Conservation (phyloP, 2,888 invertebrate species). For the Coelogynopora nodosa region DNA sequence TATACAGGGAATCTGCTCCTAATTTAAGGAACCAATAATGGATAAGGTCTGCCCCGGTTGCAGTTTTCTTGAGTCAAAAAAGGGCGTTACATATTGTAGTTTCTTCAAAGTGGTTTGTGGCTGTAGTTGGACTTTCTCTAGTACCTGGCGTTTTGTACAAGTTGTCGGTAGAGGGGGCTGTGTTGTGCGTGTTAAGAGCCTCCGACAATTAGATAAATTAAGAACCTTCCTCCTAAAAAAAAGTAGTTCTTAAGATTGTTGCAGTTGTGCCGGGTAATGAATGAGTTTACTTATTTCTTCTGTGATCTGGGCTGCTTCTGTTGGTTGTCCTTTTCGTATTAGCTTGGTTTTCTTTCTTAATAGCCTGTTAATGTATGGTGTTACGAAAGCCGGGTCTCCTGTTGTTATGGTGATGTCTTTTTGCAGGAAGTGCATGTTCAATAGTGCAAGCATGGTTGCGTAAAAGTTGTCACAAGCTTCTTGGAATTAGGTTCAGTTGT, state of each 20-base stretch:
- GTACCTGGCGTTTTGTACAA: not conserved
- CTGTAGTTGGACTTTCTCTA: not conserved
- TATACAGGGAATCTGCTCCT: not conserved
- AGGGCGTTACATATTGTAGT: not conserved
- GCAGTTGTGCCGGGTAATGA: conserved; percentile 12
- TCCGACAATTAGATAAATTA: no score
- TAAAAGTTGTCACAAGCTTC: not conserved
- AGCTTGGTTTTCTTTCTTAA: not conserved
- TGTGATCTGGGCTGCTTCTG: not conserved
- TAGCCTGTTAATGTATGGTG: not conserved
- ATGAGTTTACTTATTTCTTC: not conserved
- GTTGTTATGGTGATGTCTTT: not conserved
- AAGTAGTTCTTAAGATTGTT: conserved; percentile 8
- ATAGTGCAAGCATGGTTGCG: not conserved
- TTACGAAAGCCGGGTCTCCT: not conserved
- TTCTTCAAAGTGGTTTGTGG: not conserved
- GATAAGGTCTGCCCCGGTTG: not conserved
- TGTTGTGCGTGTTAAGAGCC: not conserved
- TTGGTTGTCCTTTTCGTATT: not conserved
- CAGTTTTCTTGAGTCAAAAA: not conserved
- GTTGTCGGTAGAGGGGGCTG: not conserved
- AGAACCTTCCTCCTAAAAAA: no score
- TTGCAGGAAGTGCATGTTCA: not conserved
- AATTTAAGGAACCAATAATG: not conserved
- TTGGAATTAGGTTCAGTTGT: not conserved